Evolutionary conservation across 2,113 vertebrate species (phyloP).

Genomic region (Antechinus flavipes): DNA sequence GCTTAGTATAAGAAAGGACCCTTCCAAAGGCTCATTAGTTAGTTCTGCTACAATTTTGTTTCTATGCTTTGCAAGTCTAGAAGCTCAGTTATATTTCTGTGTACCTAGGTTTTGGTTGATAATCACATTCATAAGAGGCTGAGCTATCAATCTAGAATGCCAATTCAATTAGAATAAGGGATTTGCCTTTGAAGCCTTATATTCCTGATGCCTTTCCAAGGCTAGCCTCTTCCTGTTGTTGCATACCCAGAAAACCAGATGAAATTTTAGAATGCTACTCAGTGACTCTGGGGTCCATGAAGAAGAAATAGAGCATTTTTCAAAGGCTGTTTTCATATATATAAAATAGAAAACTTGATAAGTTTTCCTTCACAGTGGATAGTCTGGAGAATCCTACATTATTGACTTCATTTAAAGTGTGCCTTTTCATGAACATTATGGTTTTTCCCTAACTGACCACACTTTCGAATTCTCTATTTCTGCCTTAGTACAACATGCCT

Average conservation of each 20-base stretch:
- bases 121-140: not conserved
- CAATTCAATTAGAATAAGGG: not conserved
- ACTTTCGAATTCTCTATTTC: not conserved
- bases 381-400: not conserved
- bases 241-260: constrained; percentile 15
- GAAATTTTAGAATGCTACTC: not conserved
- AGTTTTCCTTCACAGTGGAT: not conserved
- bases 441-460: not conserved
- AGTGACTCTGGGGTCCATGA: not conserved
- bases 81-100: not conserved
- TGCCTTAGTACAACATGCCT: not conserved
- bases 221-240: not conserved
- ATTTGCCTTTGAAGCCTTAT: not conserved
- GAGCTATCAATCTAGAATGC: not conserved
- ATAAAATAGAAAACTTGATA: not conserved
- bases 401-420: not conserved
- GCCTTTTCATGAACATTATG: not conserved
- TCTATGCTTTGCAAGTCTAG: not conserved
- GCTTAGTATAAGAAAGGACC: not conserved
- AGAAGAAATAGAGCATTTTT: not conserved
- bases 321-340: not conserved
- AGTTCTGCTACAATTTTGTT: not conserved
- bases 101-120: not conserved
- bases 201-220: not conserved
- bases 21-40: not conserved